phyloP scores from a whole-genome alignment of 2,113 vertebrate genomes.

The Gobiocypris rarus region DNA sequence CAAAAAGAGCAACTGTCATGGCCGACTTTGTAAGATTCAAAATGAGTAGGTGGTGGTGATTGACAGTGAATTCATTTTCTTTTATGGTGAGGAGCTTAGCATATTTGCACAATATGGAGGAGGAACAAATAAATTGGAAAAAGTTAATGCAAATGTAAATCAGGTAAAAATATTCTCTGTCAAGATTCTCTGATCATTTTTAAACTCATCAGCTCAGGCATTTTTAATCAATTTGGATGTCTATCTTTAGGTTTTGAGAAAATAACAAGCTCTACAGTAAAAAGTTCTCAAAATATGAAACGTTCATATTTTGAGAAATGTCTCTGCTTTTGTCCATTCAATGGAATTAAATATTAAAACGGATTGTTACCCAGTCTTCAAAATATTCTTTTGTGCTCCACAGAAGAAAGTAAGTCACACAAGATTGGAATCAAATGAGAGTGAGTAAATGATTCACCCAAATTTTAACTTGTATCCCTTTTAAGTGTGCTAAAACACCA shows the following conservation, averaged over 20 bases:
- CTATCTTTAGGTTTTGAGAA: constrained; percentile 18
- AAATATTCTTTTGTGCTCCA: neutral
- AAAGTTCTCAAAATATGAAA: neutral
- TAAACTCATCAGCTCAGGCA: constrained; percentile 55
- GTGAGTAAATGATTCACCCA: neutral
- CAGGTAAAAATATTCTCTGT: constrained; percentile 67
- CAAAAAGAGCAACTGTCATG: constrained; percentile 67
- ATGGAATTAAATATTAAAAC: neutral
- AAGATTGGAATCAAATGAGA: neutral
- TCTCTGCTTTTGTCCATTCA: neutral
- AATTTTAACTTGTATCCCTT: no score
- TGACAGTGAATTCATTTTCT: constrained; percentile 76
- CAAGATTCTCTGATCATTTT: constrained; percentile 56
- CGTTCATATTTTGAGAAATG: neutral
- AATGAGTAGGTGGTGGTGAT: constrained; percentile 56
- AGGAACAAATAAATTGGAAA: constrained; percentile 68
- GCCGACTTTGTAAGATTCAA: constrained; percentile 69
- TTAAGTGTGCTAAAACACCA: constrained; percentile 42
- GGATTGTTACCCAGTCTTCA: neutral
- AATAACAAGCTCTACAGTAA: neutral
- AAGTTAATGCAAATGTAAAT: constrained; percentile 75
- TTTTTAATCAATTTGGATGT: constrained; percentile 32
- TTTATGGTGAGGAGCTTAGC: constrained; percentile 68
- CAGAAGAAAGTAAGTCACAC: neutral
- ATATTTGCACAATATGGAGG: constrained; percentile 60